Evolutionary conservation across 1,140 invertebrate genomes (phyloP), one percentile per base, ranked within the genome.

Genomic region (Galendromus occidentalis): DNA sequence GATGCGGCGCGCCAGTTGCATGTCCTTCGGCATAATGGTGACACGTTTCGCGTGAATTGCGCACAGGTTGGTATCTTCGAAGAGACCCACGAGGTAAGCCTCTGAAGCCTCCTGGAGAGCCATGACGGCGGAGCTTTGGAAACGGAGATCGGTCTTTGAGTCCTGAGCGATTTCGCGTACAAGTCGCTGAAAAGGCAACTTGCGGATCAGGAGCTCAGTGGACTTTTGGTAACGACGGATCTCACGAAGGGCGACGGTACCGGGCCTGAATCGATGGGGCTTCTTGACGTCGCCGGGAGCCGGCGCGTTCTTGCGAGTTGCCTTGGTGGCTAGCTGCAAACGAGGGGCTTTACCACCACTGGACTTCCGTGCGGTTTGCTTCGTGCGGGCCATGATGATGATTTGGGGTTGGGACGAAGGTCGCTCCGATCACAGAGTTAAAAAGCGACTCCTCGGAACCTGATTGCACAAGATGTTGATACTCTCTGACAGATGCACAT

Each of bases 291-390:
- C 86, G 67, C 86, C 86, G 39, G 86, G 88, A 0, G 86, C 85
- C 44, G 88, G 86, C 18, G 87, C 87, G 69, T 84, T 85, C 45
- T 72, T 72, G 30, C 74, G 72, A n/a, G 77, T 78, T 7, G 87
- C 86, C 76, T 88, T 87, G 42, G 87, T 89, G 1, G 86, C 86
- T 72, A 91, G 75, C 71, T 91, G 87, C 75, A 90, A 90, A 44
- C 87, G 80, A 28, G 86, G 87, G 69, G 86, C 86, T 77, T 88
- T 87, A 72, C 85, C 85, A 80, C 84, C 84, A 5, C 84, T 86
- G 1, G 83, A 84, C 73, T 86, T 85, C 79, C 86, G 83, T 18
- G 85, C 86, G 20, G 86, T 88, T 71, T 88, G 86, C 80, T 88
- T 88, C 4, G 86, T 88, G 83, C 86, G 84, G 68, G 86, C 86